Evolutionary conservation across 2,113 vertebrate species (phyloP).

Genomic region (Syngnathus floridae): DNA sequence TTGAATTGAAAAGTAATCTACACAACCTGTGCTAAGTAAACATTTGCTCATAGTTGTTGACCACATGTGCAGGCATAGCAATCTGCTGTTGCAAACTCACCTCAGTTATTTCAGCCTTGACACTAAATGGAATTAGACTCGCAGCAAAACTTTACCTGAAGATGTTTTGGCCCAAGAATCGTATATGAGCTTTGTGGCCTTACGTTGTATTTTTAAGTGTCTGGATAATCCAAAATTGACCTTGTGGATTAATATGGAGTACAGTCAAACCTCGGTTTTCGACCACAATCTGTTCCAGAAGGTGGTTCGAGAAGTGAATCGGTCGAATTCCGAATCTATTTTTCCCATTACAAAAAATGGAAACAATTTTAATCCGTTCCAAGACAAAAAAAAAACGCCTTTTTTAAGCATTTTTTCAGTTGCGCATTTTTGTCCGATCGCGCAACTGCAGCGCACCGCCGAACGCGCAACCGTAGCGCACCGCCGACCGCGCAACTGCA

Average conservation of each 20-base stretch:
- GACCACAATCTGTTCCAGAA: too few species aligned
- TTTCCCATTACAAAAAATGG: too few species aligned
- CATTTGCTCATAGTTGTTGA: constrained; percentile 12
- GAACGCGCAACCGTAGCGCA: too few species aligned
- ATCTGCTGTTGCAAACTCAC: constrained; percentile 24
- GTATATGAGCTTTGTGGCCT: neutral
- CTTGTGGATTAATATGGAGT: neutral
- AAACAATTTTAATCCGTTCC: too few species aligned
- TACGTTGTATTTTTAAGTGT: neutral
- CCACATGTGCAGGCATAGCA: constrained; percentile 29
- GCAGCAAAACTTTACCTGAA: neutral
- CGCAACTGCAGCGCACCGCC: too few species aligned
- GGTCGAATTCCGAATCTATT: too few species aligned
- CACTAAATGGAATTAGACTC: constrained; percentile 17
- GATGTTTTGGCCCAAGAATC: neutral
- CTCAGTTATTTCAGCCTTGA: constrained; percentile 25
- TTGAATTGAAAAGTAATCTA: constrained; percentile 14
- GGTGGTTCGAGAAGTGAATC: too few species aligned
- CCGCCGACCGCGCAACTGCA: too few species aligned
- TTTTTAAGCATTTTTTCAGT: too few species aligned
- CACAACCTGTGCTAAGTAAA: neutral
- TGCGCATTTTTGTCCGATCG: too few species aligned
- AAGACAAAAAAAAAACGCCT: too few species aligned
- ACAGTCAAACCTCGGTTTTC: too few species aligned
- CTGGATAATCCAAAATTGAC: neutral